Base-by-base conservation (phyloP, 1,140 invertebrate genomes). In the Drosophila pandora region DNA sequence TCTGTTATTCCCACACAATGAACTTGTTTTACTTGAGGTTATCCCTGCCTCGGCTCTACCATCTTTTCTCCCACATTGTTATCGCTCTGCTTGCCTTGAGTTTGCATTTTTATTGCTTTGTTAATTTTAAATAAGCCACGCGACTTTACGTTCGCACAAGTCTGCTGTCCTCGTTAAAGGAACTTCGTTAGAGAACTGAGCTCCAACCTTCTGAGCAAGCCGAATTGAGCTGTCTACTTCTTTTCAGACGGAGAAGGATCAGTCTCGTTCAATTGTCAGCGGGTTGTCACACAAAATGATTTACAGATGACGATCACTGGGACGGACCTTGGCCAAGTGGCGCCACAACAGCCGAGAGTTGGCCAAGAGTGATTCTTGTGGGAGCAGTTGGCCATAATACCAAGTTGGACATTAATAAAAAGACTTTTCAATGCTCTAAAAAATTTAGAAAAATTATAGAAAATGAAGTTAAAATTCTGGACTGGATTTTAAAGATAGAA, bases 111-210 rank as follows among this genome's bases (percentile, higher is more conserved):
- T 87, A 87, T 87, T 87, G 79, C 75, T 79, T 88, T 88, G 82
- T 87, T 87, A 88, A 87, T 87, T 87, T 87, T 76, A 88, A 87
- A 88, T 88, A 87, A 87, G 71, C 70, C 83, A 88, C 83, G 67
- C 70, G 59, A 75, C 65, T 87, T 87, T 70, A 85, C 81, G 81
- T 60, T 39, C 32, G 62, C 32, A 55, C 59, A 34, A 34, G 48
- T 21, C 39, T 17, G 37, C 28, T 7, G 13, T 12, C 62, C n/a
- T 67, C 65, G 65, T 69, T 68, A 69, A 69, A 41, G 41, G 25
- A 37, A 23, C 56, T 53, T 77, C 57, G 81, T 84, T 85, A 76
- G 50, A 71, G n/a, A 28, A 12, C 17, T 41, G 39, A 41, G 12
- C 13, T 30, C 30, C 13, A 64, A 55, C 48, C 62, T 37, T 32